Conservation (phyloP, 2,888 invertebrate species). For the Torymus auratus region DNA sequence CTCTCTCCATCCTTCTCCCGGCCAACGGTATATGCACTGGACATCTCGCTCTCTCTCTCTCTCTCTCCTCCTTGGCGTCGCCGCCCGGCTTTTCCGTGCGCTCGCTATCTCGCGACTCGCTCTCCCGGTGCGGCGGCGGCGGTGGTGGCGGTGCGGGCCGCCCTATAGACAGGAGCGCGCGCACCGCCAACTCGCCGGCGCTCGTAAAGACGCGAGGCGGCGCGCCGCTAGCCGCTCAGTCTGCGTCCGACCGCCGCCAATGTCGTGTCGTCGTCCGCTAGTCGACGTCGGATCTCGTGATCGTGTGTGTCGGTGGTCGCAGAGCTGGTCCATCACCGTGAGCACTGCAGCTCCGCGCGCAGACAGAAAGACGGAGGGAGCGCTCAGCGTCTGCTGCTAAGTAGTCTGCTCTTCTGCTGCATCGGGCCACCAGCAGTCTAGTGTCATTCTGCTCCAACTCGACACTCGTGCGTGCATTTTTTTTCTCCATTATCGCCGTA, state of each 20-base stretch:
- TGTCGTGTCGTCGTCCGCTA: conserved; percentile 41
- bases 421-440: not conserved
- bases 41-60: not conserved
- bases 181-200: conserved; percentile 60
- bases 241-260: conserved; percentile 68
- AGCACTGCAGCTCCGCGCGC: not conserved
- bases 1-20: not conserved
- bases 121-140: conserved; percentile 13
- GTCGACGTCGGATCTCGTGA: conserved; percentile 53
- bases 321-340: conserved; percentile 34
- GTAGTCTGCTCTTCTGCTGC: not conserved
- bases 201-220: conserved; percentile 43
- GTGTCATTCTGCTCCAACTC: not conserved
- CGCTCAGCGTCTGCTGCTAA: not conserved
- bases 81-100: too few relatives aligned
- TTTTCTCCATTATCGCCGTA: not conserved
- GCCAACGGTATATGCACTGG: too few relatives aligned
- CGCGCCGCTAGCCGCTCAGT: conserved; percentile 66
- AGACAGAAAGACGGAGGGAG: not conserved
- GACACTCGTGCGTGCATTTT: not conserved
- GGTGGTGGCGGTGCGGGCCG: conserved; percentile 33
- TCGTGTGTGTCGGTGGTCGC: conserved; percentile 27
- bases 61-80: not conserved
- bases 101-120: not conserved
- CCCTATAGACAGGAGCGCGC: conserved; percentile 64